Percentiles rank a stretch among this genome's conserved stretches.
Conservation (phyloP, 2,113 vertebrate species). For the Cavia aperea region DNA sequence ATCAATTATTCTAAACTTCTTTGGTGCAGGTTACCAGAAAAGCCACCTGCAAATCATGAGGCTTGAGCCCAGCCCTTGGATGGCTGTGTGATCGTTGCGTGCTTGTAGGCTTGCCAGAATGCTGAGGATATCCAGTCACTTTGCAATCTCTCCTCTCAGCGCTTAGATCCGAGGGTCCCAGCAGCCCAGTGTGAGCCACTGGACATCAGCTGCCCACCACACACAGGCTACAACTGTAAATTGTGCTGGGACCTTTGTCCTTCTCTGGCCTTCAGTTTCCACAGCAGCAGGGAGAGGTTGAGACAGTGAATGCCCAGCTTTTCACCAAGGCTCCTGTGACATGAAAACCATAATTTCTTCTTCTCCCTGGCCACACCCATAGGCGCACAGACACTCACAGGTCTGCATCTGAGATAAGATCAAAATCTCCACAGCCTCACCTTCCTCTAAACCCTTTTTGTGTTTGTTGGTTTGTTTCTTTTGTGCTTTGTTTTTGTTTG, state of each 20-base stretch:
- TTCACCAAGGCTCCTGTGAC: not conserved
- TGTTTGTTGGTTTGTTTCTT: not conserved
- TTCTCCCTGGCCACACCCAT: not conserved
- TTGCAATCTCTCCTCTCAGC: fast-evolving
- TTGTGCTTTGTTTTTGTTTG: not conserved
- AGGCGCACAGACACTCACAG: not conserved
- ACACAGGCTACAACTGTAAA: fast-evolving
- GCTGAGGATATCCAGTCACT: fast-evolving
- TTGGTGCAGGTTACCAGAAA: not conserved
- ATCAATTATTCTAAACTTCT: not conserved
- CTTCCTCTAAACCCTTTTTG: not conserved
- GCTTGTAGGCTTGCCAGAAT: fast-evolving
- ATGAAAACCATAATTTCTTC: not conserved
- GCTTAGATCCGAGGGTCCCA: fast-evolving
- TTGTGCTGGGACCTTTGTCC: fast-evolving
- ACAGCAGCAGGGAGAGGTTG: not conserved
- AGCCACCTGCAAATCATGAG: not conserved
- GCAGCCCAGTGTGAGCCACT: fast-evolving
- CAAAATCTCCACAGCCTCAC: not conserved
- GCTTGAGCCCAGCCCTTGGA: fast-evolving
- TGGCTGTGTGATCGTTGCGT: not conserved
- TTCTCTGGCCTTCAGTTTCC: not conserved
- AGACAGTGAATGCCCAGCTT: not conserved
- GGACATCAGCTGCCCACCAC: fast-evolving
- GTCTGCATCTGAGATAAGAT: not conserved